Base-by-base conservation (phyloP, 2,113 vertebrate genomes). In the Cynocephalus volans region DNA sequence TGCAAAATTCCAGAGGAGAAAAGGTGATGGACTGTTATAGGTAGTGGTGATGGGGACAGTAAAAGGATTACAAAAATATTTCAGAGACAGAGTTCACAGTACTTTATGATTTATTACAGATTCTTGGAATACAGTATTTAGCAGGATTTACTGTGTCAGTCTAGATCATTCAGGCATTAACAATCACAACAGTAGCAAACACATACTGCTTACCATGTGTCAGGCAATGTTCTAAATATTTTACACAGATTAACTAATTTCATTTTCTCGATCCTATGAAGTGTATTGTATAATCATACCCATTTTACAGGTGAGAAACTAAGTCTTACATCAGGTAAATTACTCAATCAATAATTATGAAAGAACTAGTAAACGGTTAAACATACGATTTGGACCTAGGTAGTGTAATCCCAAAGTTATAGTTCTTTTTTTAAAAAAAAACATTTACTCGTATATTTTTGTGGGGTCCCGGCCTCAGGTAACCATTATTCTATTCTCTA, bases 301-400 rank as follows among this genome's bases (percentile, higher is more conserved):
- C 48, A 82, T 58, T 82, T 89, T 93, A 90, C 11, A 31, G 33
- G 90, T 26, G 52, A 95, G 56, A 88, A 95, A 91, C 69, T 93
- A 95, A 77, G 73, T 54, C 24, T 95, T 60, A 1, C 45, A 91
- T 69, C 48, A 64, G 31, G 84, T 56, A 85, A 77, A 28, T 84
- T 62, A 54, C 23, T 75, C 56, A 72, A 48, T 19, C 52, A 92
- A 62, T 67, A 88, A 64, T 75, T 58, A 79, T 17, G 33, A 95
- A 85, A 93, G 15, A 88, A 50, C n/a, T 56, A 54, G 28, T 69
- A 77, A 83, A 64, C 76, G 21, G 10, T 69, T 45, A 93, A 26
- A 52, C 60, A 77, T 7, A 60, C 67, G 45, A 45, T 45, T 72
- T 83, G 62, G 56, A 41, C 11, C 23, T 17, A 90, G 36, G 18